Evolutionary conservation across 30 jellyfish, hydroid and myxozoan species (phyloP), one percentile per base, ranked within the genome.

Genomic region (Chrysaora quinquecirrha): DNA sequence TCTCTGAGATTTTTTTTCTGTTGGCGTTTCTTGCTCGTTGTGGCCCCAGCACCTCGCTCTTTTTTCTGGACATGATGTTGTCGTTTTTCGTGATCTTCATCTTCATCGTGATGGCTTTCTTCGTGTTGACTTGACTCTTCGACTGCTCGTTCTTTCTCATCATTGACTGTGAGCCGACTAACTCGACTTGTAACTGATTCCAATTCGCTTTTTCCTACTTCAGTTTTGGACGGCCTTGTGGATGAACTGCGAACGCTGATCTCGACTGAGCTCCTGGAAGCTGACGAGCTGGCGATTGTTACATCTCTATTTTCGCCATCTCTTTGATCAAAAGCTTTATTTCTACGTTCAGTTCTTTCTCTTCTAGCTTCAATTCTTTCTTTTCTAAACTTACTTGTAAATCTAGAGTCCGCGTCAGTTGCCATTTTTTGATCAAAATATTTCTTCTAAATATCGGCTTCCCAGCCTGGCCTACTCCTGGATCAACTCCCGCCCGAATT

Each of bases 1-100:
- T 91, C 98, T 25, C 98, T 74, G 79, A 91, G 63, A 74, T 91
- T 86, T 75, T 82, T 91, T 82, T 87, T 80, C 66, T 81, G 90
- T 38, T 76, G 91, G 24, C 98, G 88, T 81, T 91, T 91, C 46
- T 77, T 73, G 79, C 93, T 65, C 30, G 95, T 74, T 3, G 83
- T 74, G 30, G 92, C 91, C 73, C 95, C 91, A 12, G 95, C 96
- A 12, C 96, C 98, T 29, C 95, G 73, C 48, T 88, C 88, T 58
- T 89, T 82, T 30, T 61, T 82, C 23, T 47, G 89, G 54, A 71
- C 50, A 18, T 35, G 82, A 52, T 64, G 71, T 30, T 62, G 54
- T 2, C 73, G 64, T 25, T 63, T 46, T 0, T 77, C 94, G 2
- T 29, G 28, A 1, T 78, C 95, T 52, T 71, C 79, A 14, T 61